Evolutionary conservation across 2,113 vertebrate species (phyloP).

Genomic region (Trogon surrucura): DNA sequence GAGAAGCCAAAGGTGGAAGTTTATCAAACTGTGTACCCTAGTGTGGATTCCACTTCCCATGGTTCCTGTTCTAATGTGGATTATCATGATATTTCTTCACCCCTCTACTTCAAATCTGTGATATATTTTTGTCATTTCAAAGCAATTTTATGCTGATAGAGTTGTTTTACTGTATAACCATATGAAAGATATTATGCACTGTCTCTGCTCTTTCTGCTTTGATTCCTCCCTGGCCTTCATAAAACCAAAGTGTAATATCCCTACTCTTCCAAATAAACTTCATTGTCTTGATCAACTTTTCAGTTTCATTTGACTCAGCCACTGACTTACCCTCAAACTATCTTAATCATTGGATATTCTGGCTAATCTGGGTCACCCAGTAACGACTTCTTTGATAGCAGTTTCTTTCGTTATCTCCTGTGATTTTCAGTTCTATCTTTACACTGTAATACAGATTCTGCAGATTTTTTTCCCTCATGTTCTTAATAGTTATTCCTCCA

Average conservation of each 20-base stretch:
- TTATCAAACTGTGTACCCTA: background rate
- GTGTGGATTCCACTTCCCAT: background rate
- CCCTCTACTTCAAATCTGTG: background rate
- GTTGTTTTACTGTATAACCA: background rate
- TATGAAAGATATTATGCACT: background rate
- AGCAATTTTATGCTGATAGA: background rate
- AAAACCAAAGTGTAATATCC: background rate
- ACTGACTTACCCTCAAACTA: background rate
- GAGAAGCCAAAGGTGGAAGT: background rate
- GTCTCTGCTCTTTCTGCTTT: background rate
- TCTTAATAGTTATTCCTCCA: background rate
- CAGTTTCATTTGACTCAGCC: background rate
- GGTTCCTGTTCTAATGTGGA: background rate
- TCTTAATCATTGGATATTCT: background rate
- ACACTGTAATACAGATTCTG: background rate
- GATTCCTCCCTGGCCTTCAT: background rate
- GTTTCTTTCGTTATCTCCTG: background rate
- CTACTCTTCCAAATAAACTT: background rate
- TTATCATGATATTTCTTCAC: background rate
- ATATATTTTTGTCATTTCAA: background rate
- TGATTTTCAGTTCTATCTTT: background rate
- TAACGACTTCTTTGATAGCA: background rate
- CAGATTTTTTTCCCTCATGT: background rate
- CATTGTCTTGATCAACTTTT: background rate
- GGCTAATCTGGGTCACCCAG: background rate